Percentiles rank a stretch among this genome's conserved stretches.
phyloP scores from a whole-genome alignment of 2,888 invertebrate genomes.

The Hedychridium roseum region DNA sequence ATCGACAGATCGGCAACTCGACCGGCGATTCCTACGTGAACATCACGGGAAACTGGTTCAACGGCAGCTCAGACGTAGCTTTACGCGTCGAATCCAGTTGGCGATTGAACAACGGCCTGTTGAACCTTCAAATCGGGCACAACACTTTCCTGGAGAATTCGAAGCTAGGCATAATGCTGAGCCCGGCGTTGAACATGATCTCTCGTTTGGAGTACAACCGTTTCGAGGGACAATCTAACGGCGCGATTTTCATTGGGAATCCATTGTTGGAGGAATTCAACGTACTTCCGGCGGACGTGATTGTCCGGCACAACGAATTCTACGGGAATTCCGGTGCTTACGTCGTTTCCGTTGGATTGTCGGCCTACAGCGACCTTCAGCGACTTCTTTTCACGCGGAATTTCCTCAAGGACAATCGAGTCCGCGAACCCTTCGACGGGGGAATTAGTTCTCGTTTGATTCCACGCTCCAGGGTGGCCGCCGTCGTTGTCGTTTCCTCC shows the following conservation, averaged over 20 bases:
- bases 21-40: constrained; percentile 88
- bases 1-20: constrained; percentile 82
- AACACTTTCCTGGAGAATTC: constrained; percentile 82
- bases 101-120: constrained; percentile 67
- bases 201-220: constrained; percentile 88
- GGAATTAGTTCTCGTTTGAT: constrained; percentile 75
- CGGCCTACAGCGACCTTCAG: constrained; percentile 86
- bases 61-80: constrained; percentile 79
- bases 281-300: constrained; percentile 74
- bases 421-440: constrained; percentile 84
- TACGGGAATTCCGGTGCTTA: constrained; percentile 87
- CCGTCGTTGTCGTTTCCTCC: constrained; percentile 90
- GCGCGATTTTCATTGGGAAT: constrained; percentile 86
- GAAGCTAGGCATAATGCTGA: constrained; percentile 78
- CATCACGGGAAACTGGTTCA: constrained; percentile 91
- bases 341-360: constrained; percentile 86
- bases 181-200: constrained; percentile 82
- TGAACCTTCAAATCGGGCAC: constrained; percentile 82
- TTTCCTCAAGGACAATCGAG: constrained; percentile 84
- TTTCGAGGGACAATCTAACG: constrained; percentile 82
- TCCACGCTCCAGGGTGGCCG: constrained; percentile 91
- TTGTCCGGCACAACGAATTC: constrained; percentile 89
- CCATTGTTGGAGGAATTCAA: constrained; percentile 82
- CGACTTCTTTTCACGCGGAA: constrained; percentile 86
- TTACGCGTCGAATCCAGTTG: constrained; percentile 92